A percentile compares a stretch with the other conserved stretches of the same genome.
These are phyloP conservation scores for Forbesichthys agassizii DNA, from an alignment of 2,113 vertebrate species.

Conservation along the genomic window DNA sequence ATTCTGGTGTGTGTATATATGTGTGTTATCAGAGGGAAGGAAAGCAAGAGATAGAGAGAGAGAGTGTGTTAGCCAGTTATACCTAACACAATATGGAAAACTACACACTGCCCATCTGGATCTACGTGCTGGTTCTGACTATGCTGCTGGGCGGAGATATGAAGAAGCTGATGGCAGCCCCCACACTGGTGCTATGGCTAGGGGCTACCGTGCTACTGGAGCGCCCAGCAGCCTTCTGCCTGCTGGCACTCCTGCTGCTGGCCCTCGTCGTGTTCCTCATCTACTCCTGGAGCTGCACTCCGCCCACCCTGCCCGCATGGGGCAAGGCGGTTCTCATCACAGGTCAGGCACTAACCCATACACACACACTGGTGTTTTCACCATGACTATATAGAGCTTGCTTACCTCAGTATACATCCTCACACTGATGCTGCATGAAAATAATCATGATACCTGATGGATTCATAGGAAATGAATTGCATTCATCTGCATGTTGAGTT, in stretches of 20 bases:
- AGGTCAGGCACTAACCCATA: conserved; percentile 59
- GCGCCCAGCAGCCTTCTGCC: conserved; percentile 64
- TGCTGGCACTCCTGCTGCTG: conserved; percentile 59
- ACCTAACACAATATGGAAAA: conserved; percentile 62
- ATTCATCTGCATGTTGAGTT: too few relatives aligned
- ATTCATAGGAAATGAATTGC: too few relatives aligned
- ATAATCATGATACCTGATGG: too few relatives aligned
- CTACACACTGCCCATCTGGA: conserved; percentile 72
- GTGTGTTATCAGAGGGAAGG: conserved; percentile 8
- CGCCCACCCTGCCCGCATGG: conserved; percentile 37
- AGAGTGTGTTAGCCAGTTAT: conserved; percentile 6
- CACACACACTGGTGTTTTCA: too few relatives aligned
- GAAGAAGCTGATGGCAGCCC: conserved; percentile 67
- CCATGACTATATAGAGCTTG: too few relatives aligned
- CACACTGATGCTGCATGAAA: too few relatives aligned
- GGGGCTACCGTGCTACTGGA: conserved; percentile 72
- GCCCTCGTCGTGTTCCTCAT: conserved; percentile 52
- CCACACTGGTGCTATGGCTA: conserved; percentile 71
- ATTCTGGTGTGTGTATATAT: conserved; percentile 16
- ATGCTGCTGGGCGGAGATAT: conserved; percentile 63
- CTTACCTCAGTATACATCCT: too few relatives aligned
- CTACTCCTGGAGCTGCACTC: conserved; percentile 32
- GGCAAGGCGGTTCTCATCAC: conserved; percentile 76
- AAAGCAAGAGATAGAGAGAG: conserved; percentile 5
- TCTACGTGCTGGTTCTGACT: conserved; percentile 69